A percentile compares a stretch with the other conserved stretches of the same genome.
These are phyloP conservation scores for Bostrychus sinensis DNA, from an alignment of 2,113 vertebrate genomes.

Conservation along the genomic window DNA sequence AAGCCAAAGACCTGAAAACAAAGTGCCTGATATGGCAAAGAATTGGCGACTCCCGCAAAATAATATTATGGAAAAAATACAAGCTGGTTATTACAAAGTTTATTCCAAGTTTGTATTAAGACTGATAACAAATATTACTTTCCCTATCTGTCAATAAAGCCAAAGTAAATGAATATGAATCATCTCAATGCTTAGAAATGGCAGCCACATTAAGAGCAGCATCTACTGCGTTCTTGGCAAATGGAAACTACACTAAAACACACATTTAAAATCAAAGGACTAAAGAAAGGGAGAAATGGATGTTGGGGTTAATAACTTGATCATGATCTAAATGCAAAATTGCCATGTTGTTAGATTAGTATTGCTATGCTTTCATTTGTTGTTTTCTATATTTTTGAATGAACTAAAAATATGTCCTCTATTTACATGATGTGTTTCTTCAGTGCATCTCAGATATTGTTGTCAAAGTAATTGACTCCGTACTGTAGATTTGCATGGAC, in stretches of 20 bases:
- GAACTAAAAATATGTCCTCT: conserved; percentile 22
- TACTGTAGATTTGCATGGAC: not conserved
- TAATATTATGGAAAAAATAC: conserved; percentile 1
- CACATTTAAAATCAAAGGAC: not conserved
- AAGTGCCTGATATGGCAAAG: conserved; percentile 76
- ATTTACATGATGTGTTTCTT: conserved; percentile 14
- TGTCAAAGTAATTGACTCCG: not conserved
- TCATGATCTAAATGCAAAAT: conserved; percentile 26
- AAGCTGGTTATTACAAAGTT: conserved; percentile 15
- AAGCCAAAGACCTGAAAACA: conserved; percentile 72
- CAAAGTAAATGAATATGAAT: conserved; percentile 33
- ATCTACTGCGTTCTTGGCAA: conserved; percentile 11
- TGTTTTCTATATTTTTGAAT: conserved; percentile 24
- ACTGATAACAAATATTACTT: not conserved
- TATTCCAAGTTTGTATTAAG: conserved; percentile 4
- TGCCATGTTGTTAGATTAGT: conserved; percentile 34
- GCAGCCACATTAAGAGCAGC: conserved; percentile 23
- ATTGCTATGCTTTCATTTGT: conserved; percentile 22
- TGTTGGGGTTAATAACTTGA: conserved; percentile 14
- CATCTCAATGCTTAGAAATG: not conserved
- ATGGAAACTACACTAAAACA: not conserved
- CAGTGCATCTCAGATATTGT: conserved; percentile 2
- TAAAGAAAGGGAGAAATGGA: conserved; percentile 9
- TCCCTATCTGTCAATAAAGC: conserved; percentile 3
- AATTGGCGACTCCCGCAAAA: conserved; percentile 19